These are phyloP conservation scores for Tethea ocularis DNA, from an alignment of 2,888 invertebrate species.

Conservation along the genomic window DNA sequence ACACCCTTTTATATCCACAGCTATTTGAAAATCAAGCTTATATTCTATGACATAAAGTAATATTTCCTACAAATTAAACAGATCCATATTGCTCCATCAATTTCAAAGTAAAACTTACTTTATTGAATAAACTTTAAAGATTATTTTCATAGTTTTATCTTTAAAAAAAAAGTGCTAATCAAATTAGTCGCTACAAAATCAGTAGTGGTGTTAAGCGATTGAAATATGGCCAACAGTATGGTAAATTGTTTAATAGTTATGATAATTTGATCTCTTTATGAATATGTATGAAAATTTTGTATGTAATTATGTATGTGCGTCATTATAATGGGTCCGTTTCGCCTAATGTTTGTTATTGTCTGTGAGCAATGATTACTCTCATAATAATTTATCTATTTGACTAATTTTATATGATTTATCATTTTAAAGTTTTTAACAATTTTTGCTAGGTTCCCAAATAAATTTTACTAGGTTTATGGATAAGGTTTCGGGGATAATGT, in stretches of 20 bases:
- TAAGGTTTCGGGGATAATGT: too few species aligned
- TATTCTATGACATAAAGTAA: neutral
- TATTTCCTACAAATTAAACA: neutral
- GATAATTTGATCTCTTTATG: slow-evolving; percentile 6
- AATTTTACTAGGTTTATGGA: too few species aligned
- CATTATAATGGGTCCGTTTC: neutral
- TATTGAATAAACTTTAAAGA: neutral
- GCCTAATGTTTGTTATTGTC: neutral
- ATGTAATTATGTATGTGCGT: slow-evolving; percentile 1
- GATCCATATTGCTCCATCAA: slow-evolving; percentile 6
- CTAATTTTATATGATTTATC: neutral
- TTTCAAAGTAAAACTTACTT: neutral
- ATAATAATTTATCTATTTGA: neutral
- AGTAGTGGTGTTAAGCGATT: slow-evolving; percentile 45
- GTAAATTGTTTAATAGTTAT: slow-evolving; percentile 14
- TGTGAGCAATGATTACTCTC: neutral
- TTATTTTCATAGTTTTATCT: neutral
- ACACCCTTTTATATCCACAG: slow-evolving; percentile 27
- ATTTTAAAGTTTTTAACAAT: too few species aligned
- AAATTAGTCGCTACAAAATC: slow-evolving; percentile 26
- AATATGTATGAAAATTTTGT: slow-evolving; percentile 7
- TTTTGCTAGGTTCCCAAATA: too few species aligned
- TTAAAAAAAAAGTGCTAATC: slow-evolving; percentile 28
- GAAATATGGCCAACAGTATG: slow-evolving; percentile 41
- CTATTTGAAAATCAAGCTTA: neutral